phyloP scores from a whole-genome alignment of 2,888 invertebrate genomes.

The Apoda limacodes region DNA sequence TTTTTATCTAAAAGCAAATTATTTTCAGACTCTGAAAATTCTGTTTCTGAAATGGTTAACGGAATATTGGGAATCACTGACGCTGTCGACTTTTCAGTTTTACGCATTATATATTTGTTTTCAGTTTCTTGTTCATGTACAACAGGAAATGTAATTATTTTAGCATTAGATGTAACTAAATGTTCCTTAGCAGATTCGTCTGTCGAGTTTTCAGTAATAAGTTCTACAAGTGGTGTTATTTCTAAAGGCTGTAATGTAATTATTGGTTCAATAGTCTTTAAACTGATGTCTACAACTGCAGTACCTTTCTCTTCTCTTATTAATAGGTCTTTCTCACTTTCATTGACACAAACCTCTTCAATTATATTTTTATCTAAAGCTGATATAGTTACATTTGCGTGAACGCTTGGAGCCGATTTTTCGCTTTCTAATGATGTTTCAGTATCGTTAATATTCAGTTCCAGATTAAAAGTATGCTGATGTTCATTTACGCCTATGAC shows the following conservation, averaged over 20 bases:
- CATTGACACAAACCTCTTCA: slow-evolving; percentile 72
- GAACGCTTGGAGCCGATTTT: slow-evolving; percentile 44
- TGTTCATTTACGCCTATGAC: slow-evolving; percentile 71
- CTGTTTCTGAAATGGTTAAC: slow-evolving; percentile 72
- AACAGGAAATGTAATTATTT: slow-evolving; percentile 70
- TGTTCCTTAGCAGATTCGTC: slow-evolving; percentile 44
- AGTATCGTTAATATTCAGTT: slow-evolving; percentile 71
- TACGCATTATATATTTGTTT: slow-evolving; percentile 31
- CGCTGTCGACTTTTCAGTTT: slow-evolving; percentile 44
- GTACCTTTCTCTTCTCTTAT: slow-evolving; percentile 58
- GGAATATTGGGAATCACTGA: slow-evolving; percentile 71
- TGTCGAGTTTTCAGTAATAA: slow-evolving; percentile 62
- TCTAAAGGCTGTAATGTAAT: slow-evolving; percentile 65
- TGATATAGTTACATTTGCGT: slow-evolving; percentile 59
- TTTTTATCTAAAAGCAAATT: slow-evolving; percentile 44
- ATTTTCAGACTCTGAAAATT: slow-evolving; percentile 75
- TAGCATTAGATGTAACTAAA: slow-evolving; percentile 73
- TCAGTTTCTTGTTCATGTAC: slow-evolving; percentile 75
- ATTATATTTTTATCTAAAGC: slow-evolving; percentile 70
- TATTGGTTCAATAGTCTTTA: slow-evolving; percentile 71
- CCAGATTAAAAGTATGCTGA: slow-evolving; percentile 69
- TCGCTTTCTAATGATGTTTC: slow-evolving; percentile 62
- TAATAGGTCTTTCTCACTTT: slow-evolving; percentile 72
- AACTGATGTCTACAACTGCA: slow-evolving; percentile 67
- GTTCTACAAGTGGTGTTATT: slow-evolving; percentile 54